These are phyloP conservation scores for Misgurnus anguillicaudatus DNA, from an alignment of 2,113 vertebrate genomes.

Conservation along the genomic window DNA sequence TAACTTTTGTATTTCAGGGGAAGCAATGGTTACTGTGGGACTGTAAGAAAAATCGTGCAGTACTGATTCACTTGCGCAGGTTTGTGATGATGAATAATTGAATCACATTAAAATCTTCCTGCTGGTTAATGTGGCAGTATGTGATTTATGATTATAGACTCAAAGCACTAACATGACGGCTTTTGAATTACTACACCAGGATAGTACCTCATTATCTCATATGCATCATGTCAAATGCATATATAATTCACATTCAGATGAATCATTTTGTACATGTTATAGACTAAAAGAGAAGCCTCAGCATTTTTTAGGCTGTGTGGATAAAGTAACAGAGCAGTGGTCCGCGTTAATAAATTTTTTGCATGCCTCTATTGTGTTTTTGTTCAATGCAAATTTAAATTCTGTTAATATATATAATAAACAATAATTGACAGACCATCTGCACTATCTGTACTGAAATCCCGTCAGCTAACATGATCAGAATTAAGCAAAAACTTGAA, in stretches of 20 bases:
- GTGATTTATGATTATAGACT: conserved; percentile 15
- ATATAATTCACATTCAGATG: background rate
- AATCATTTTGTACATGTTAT: background rate
- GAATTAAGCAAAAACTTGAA: no score
- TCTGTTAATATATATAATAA: no score
- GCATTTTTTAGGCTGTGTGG: background rate
- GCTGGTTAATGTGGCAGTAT: conserved; percentile 6
- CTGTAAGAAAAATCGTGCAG: background rate
- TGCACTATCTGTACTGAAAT: no score
- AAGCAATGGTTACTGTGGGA: background rate
- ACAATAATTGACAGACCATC: no score
- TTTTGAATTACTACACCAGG: background rate
- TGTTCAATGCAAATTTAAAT: no score
- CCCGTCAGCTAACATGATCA: no score
- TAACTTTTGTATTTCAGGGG: background rate
- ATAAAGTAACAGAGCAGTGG: no score
- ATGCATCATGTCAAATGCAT: background rate
- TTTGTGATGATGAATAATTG: conserved; percentile 39
- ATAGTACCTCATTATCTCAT: background rate
- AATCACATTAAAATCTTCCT: conserved; percentile 24
- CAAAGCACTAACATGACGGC: background rate
- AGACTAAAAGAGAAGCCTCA: background rate
- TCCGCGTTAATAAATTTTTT: no score
- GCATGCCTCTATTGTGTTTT: no score
- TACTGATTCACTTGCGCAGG: background rate